Percentiles rank a stretch among this genome's conserved stretches.
These are phyloP conservation scores for Empidonax alnorum DNA, from an alignment of 2,113 vertebrate species.

Conservation along the genomic window DNA sequence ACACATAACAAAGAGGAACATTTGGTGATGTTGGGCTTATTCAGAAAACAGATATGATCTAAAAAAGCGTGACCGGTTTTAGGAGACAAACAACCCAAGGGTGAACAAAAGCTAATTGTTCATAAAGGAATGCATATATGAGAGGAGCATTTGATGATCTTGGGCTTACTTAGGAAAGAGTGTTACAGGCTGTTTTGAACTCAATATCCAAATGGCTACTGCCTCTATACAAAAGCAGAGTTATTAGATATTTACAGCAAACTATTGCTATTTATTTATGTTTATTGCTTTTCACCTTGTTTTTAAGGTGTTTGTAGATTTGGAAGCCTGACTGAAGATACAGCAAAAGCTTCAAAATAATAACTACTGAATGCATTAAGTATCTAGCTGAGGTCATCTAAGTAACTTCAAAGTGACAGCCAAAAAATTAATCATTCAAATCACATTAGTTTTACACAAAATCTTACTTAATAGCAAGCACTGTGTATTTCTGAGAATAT, in stretches of 20 bases:
- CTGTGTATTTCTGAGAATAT: not conserved
- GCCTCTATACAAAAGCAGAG: not conserved
- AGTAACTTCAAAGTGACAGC: not conserved
- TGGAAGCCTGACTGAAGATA: not conserved
- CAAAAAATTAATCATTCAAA: not conserved
- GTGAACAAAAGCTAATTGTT: slow-evolving; percentile 39
- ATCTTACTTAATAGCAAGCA: not conserved
- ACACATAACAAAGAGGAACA: not conserved
- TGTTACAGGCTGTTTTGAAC: not conserved
- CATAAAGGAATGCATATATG: not conserved
- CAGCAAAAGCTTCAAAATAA: not conserved
- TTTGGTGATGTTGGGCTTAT: not conserved
- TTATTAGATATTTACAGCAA: not conserved
- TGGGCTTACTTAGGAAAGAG: not conserved
- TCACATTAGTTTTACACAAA: not conserved
- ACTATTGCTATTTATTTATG: not conserved
- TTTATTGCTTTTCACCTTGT: not conserved
- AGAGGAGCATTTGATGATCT: not conserved
- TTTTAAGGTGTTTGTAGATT: not conserved
- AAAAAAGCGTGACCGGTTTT: not conserved
- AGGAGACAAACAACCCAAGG: not conserved
- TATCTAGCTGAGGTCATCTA: not conserved
- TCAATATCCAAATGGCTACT: not conserved
- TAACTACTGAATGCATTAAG: not conserved
- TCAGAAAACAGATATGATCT: slow-evolving; percentile 28